These are phyloP conservation scores for Pseudoatta argentina DNA, from an alignment of 1,140 invertebrate species.

Conservation along the genomic window DNA sequence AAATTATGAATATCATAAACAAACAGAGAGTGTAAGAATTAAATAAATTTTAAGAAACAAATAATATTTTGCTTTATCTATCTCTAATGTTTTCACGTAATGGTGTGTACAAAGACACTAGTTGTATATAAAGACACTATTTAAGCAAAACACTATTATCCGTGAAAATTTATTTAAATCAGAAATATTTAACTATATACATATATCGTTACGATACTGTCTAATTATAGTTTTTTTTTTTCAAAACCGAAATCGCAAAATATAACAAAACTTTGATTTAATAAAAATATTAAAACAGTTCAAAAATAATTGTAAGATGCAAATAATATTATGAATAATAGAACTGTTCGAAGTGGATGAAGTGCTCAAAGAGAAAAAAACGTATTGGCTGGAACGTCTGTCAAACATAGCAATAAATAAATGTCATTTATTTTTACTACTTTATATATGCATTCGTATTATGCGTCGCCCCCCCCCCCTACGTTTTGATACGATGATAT, in stretches of 20 bases:
- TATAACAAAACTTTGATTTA: neutral
- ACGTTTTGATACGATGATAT: neutral
- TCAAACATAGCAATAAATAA: slow-evolving; percentile 19
- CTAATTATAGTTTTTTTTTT: neutral
- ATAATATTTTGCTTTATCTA: neutral
- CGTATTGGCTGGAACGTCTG: neutral
- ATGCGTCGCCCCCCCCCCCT: neutral
- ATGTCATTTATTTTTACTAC: slow-evolving; percentile 30
- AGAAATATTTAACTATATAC: neutral
- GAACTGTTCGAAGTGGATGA: neutral
- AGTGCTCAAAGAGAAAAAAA: neutral
- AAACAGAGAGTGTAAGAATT: neutral
- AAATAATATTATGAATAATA: neutral
- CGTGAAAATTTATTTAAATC: neutral
- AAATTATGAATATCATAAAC: neutral
- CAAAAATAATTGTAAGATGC: neutral
- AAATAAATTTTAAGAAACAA: neutral
- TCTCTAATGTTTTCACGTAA: neutral
- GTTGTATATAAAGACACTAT: neutral
- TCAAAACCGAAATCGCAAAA: neutral
- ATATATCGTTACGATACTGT: neutral
- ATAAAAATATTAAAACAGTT: neutral
- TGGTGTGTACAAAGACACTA: too few relatives aligned
- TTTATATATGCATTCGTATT: neutral
- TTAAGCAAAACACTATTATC: neutral